Evolutionary conservation across 2,888 invertebrate genomes (phyloP), one percentile per base, ranked within the genome.

Genomic region (Tetragonula carbonaria): DNA sequence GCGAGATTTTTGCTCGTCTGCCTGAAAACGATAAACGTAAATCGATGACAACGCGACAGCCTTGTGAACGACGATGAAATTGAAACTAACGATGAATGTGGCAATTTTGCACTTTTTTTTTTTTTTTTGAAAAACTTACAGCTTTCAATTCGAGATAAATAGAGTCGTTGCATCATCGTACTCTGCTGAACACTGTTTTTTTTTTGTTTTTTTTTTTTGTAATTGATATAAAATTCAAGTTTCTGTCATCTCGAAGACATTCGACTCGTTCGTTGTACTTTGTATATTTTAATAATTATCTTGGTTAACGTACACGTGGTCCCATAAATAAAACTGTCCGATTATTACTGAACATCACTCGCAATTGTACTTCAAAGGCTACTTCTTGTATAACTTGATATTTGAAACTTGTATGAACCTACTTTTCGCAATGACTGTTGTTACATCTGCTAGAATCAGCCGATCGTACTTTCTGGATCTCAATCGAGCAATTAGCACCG

Each of bases 401-500:
- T 55, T 55, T 21, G 11, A 57, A 21, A n/a, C 14, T 5, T n/a
- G 57, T 5, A 8, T 57, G 16, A 67, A 16, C 13, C 11, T 38
- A 14, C 1, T 13, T 51, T 68, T 13, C 23, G 28, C 18, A 5
- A 21, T 51, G 5, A 53, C 23, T 23, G 2, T 0, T 23, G 2
- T 0, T 55, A 14, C 51, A 82, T 79, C 68, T 86, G 33, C 23
- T 66, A 2, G 13, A 3, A 23, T 59, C 21, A 14, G 51, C 23
- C 14, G 74, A 1, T 51, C 75, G 73, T 53, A 78, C 6, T 57
- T 68, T 67, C 33, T 82, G 57, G 21, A 86, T 74, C 23, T 80
- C 50, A 4, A 86, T 72, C 51, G 76, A 67, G 16, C 76, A 76
- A 14, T 77, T 67, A 38, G 62, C 59, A 45, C 53, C 14, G 33